phyloP scores from a whole-genome alignment of 2,888 invertebrate species.

The Pedicia rivosa region DNA sequence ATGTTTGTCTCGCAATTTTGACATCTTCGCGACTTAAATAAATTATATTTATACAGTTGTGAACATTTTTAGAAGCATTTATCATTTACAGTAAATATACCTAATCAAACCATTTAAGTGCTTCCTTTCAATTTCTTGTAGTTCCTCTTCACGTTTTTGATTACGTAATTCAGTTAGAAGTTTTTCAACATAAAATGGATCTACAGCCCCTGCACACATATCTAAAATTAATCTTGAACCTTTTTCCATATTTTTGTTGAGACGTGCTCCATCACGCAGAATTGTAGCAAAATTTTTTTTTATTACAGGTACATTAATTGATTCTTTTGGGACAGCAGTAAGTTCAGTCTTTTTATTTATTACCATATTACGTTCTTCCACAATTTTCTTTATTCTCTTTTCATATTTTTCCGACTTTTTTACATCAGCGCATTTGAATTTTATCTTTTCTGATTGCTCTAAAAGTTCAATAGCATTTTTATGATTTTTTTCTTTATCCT shows the following conservation, averaged over 20 bases:
- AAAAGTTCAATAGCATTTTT: not conserved
- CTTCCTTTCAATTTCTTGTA: constrained; percentile 39
- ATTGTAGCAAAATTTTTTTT: constrained; percentile 36
- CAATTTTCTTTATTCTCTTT: not conserved
- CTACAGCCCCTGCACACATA: constrained; percentile 32
- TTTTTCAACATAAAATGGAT: constrained; percentile 29
- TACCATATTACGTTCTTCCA: not conserved
- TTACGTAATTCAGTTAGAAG: constrained; percentile 32
- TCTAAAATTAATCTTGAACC: constrained; percentile 37
- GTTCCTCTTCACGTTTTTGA: constrained; percentile 32
- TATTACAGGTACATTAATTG: constrained; percentile 13
- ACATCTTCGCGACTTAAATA: constrained; percentile 43
- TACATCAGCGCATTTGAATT: not conserved
- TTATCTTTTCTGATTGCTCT: not conserved
- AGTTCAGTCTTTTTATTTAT: not conserved
- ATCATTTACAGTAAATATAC: too few relatives aligned
- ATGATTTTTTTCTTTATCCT: not conserved
- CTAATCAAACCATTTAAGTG: constrained; percentile 39
- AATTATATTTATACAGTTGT: too few relatives aligned
- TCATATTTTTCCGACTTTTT: not conserved
- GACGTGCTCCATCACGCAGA: constrained; percentile 35
- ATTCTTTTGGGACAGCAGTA: constrained; percentile 5
- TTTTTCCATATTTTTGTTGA: constrained; percentile 32
- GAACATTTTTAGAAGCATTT: too few relatives aligned
- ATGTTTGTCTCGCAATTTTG: constrained; percentile 38